Base-by-base conservation (phyloP, 1,140 invertebrate species). In the Bacillus rossius region DNA sequence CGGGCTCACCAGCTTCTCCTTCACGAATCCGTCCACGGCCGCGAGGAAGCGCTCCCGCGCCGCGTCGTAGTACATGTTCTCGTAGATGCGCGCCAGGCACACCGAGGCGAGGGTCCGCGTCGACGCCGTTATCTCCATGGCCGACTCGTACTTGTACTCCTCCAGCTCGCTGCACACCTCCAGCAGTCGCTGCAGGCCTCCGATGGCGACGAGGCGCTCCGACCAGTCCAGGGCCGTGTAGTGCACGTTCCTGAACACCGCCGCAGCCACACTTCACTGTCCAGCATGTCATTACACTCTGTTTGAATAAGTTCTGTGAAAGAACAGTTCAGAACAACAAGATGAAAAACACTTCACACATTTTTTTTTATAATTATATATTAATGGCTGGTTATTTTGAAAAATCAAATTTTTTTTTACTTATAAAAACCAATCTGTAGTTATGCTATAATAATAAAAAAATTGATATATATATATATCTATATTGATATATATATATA, bases 1-100 rank as follows among this genome's bases (percentile, higher is more conserved):
- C 10, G 93, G 92, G 19, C 82, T 77, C 51, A 94, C 73, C 8
- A 98, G 73, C 73, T 91, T 91, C 20, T 90, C 88, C 72, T 93
- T 94, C 10, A 98, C 85, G 73, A 87, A 97, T 50, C 90, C 89
- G 70, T 94, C 86, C 59, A 96, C 87, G 66, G 88, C 86, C 8
- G 83, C 81, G 17, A 83, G 80, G 68, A 89, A 98, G 26, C 78
- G 82, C 55, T 90, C 84, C 65, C 86, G 84, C 2, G 86, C 84
- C 65, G 86, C 81, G 69, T 99, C 96, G 69, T 92, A 91, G 67
- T 91, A 91, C 86, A 96, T 92, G 68, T 96, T 95, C 67, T 96
- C 93, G 75, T 95, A 98, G 56, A 98, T 83, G 65, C 86, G 83
- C 2, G 89, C 84, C 40, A 99, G 76, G 62, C 91, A 90, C 14